Conservation (phyloP, 2,113 vertebrate species). For the Passer domesticus region DNA sequence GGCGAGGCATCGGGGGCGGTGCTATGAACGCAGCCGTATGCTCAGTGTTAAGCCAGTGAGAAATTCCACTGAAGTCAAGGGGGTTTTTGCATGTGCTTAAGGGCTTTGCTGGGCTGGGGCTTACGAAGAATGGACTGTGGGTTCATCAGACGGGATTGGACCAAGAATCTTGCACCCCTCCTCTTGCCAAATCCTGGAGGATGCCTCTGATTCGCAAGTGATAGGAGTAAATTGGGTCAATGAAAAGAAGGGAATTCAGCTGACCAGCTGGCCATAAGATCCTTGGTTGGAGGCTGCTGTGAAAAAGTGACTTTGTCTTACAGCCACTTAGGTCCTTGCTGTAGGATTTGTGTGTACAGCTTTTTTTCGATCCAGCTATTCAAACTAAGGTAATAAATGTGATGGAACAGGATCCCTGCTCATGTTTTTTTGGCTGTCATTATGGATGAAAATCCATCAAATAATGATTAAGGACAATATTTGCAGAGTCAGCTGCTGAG, state of each 20-base stretch:
- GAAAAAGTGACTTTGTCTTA: background rate
- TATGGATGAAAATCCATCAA: constrained; percentile 15
- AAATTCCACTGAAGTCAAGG: constrained; percentile 66
- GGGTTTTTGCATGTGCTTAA: constrained; percentile 57
- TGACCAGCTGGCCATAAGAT: background rate
- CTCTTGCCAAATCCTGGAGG: constrained; percentile 49
- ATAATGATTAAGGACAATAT: constrained; percentile 15
- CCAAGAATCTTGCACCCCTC: constrained; percentile 53
- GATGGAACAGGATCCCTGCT: background rate
- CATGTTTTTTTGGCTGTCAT: background rate
- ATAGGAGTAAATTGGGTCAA: background rate
- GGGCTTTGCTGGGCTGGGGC: constrained; percentile 49
- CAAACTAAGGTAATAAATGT: background rate
- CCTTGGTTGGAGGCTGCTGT: background rate
- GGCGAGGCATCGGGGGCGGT: background rate
- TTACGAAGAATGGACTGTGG: background rate
- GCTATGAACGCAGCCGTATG: background rate
- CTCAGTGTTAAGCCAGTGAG: constrained; percentile 61
- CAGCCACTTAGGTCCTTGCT: background rate
- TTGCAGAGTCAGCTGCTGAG: constrained; percentile 46
- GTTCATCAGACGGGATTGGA: constrained; percentile 35
- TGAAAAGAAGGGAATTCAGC: background rate
- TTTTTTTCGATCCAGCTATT: background rate
- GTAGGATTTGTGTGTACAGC: background rate
- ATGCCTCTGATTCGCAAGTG: constrained; percentile 39